Evolutionary conservation across 2,888 invertebrate species (phyloP), one percentile per base, ranked within the genome.

Genomic region (Chaitophorus viminalis): DNA sequence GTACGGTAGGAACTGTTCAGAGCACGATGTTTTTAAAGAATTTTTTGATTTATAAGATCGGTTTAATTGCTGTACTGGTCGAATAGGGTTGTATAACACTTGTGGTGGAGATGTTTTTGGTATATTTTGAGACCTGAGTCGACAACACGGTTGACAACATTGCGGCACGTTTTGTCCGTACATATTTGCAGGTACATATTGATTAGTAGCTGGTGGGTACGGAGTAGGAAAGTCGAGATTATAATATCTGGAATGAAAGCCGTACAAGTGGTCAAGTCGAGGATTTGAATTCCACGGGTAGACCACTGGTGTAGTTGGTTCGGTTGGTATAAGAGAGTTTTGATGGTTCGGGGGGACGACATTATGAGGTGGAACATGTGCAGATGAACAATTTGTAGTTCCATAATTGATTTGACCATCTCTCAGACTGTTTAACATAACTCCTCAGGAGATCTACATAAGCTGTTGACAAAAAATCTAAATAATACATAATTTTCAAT

Each of bases 171-270:
- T 86, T 39, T 87, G 87, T 33, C 81, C 87, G n/a, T 87, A 87
- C 39, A 87, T 65, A 29, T 87, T 81, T 39, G 81, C 8, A 46
- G 87, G 72, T 29, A 60, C 74, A 65, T 87, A 87, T 81, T 87
- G 87, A 87, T 87, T 87, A 65, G 78, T 74, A 74, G 74, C 31
- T 74, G 87, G 65, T 25, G 81, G 65, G 60, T 87, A 87, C 29
- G 87, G 74, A 11, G 87, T 33, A 60, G 87, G 81, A 75, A 74
- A 87, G 72, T 87, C 87, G n/a, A 87, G 74, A 75, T 87, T 87
- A 81, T 87, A 87, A 81, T 81, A 87, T 87, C 87, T 87, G 60
- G 87, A 81, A 81, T 87, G 87, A 87, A 87, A 87, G 74, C 87
- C 87, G n/a, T 87, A 87, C 31, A 87, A 87, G 39, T 87, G 87